Conservation (phyloP, 2,888 invertebrate species). For the Rhabditoides inermis region DNA sequence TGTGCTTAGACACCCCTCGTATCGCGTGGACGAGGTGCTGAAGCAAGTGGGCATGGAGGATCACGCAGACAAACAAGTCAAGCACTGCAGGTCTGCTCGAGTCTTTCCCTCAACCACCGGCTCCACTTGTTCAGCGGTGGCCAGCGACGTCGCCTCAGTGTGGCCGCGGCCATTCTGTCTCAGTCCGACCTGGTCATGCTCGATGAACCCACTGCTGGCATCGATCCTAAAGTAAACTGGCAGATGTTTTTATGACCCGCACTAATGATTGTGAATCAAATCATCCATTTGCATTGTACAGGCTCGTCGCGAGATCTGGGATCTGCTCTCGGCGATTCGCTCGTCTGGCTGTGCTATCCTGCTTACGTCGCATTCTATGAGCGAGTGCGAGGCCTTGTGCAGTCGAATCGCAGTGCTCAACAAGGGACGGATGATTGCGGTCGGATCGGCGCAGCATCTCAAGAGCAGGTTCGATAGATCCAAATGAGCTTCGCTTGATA, state of each 20-base stretch:
- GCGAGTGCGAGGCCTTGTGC: constrained; percentile 44
- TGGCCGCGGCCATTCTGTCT: constrained; percentile 70
- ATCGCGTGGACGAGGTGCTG: constrained; percentile 19
- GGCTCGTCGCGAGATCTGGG: constrained; percentile 62
- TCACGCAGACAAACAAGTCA: constrained; percentile 26
- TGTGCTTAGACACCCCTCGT: constrained; percentile 5
- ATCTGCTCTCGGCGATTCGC: constrained; percentile 19
- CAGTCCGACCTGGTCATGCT: constrained; percentile 66
- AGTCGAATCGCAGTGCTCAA: constrained; percentile 46
- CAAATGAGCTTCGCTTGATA: too few relatives aligned
- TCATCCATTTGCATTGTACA: too few relatives aligned
- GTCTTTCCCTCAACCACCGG: too few relatives aligned
- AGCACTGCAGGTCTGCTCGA: too few relatives aligned
- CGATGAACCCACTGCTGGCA: constrained; percentile 54
- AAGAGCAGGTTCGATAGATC: too few relatives aligned
- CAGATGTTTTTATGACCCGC: too few relatives aligned
- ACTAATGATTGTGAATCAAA: too few relatives aligned
- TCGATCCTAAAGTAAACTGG: too few relatives aligned
- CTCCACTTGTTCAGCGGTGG: too few relatives aligned
- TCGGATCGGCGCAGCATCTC: constrained; percentile 45
- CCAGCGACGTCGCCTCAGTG: constrained; percentile 71
- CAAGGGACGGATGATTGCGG: constrained; percentile 39
- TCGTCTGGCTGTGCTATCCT: constrained; percentile 51
- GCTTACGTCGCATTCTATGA: constrained; percentile 56
- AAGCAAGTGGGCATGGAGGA: constrained; percentile 25